Base-by-base conservation (phyloP, 1,140 invertebrate species). In the Fopius arisanus region DNA sequence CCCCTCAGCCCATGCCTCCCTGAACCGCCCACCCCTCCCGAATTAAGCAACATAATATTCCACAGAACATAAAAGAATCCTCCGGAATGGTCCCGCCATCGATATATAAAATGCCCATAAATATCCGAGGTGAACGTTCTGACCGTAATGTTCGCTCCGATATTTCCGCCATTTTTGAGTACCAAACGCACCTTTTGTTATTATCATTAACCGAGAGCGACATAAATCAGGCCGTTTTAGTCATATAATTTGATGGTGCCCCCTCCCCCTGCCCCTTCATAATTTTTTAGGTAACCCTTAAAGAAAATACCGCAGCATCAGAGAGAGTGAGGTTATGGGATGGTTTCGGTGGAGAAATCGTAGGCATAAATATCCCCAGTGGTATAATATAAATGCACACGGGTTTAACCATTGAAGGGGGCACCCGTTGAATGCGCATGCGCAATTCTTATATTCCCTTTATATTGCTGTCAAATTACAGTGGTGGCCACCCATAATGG, bases 381-480 rank as follows among this genome's bases (percentile, higher is more conserved):
- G 29, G 29, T 65, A 65, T 65, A 65, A 65, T 65, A 65, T 59
- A 59, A 59, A 59, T 59, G 54, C 54, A 59, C 21, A 59, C 19
- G 54, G 12, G 26, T 65, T 65, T 65, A 33, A 23, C n/a, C 28
- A 65, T 65, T n/a, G 62, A 65, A 31, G 26, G 26, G 62, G 26
- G 62, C 62, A 65, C 28, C 29, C n/a, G 62, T 31, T 31, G 10
- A 9, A 1, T 5, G 29, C 26, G 29, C n/a, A 31, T 65, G 29
- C 29, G 16, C 28, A n/a, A 29, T 31, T 65, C 28, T 23, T 65
- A 65, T 65, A 3, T 16, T 16, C 26, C 62, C 28, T 74, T 75
- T 77, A 77, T 77, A 77, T 33, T 75, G 73, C 73, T 75, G 73
- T 74, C 74, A 78, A 78, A 78, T 78, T 78, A 78, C 76, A 78